A percentile compares a stretch with the other conserved stretches of the same genome.
Evolutionary conservation across 2,797 vertebrate genomes (phyloP).

Genomic region (Cottoperca gobio): DNA sequence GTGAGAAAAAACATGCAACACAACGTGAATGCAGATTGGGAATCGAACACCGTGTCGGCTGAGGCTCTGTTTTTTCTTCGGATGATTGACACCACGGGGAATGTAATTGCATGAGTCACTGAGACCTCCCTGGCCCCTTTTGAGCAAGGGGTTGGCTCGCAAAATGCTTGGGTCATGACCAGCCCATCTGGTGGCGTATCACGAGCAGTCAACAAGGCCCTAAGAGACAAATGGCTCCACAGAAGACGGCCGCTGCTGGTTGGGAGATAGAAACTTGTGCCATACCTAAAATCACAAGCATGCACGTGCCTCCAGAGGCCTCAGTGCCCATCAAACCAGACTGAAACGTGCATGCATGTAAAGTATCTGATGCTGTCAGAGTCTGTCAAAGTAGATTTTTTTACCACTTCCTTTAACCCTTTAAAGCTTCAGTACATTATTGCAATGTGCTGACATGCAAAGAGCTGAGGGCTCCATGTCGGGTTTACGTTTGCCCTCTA

Average conservation of each 20-base stretch:
- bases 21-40: not conserved
- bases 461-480: constrained; percentile 17
- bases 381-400: not conserved
- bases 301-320: constrained; percentile 31
- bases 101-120: constrained; percentile 68
- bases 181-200: constrained; percentile 73
- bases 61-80: constrained; percentile 4
- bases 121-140: constrained; percentile 62
- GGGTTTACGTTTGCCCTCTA: constrained; percentile 48
- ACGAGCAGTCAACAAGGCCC: constrained; percentile 71
- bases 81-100: constrained; percentile 73
- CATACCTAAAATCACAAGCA: constrained; percentile 59
- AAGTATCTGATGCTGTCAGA: constrained; percentile 12
- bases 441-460: constrained; percentile 18
- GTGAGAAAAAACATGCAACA: constrained; percentile 18
- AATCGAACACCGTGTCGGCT: not conserved
- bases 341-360: constrained; percentile 11
- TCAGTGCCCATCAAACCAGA: constrained; percentile 16
- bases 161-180: constrained; percentile 74
- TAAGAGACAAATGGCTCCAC: constrained; percentile 52
- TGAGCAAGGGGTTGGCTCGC: constrained; percentile 63
- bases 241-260: constrained; percentile 45
- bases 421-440: constrained; percentile 1
- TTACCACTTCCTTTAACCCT: not conserved
- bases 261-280: constrained; percentile 43